Evolutionary conservation across 2,888 invertebrate species (phyloP), one percentile per base, ranked within the genome.

Genomic region (Argynnis bischoffii): DNA sequence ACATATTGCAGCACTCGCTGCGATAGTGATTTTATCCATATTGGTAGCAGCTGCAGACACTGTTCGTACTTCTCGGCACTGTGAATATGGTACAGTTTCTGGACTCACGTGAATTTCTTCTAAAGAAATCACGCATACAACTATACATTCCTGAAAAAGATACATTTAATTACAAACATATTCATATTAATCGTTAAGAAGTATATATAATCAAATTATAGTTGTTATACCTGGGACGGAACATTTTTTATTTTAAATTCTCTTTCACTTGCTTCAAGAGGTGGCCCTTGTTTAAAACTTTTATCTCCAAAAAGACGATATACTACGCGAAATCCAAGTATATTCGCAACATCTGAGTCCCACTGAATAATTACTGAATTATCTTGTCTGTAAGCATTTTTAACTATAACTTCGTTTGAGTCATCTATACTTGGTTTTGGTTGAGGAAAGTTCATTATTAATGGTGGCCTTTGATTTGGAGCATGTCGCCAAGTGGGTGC

Each of bases 21-120:
- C 98, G 80, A 98, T 98, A 64, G 98, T 98, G 81, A 98, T 97
- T 88, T 98, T 98, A 91, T 98, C 98, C 97, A 98, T 97, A 89
- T 97, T 97, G 66, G 97, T 96, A 64, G 97, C 95, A 57, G 96
- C 95, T 18, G 97, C 95, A 59, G 96, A 95, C 59, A 96, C 96
- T 3, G 97, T 98, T 72, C 98, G 95, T 67, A 98, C 96, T 90
- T 98, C 98, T 64, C 97, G 95, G 81, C 98, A 98, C 88, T 97
- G 98, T 71, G 94, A 94, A 89, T 96, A 96, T 60, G 97, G 97
- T 72, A 97, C 97, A 74, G 95, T 96, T 78, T 97, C 96, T 50
- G 97, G 97, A 66, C 96, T 96, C n/a, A 97, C 95, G 87, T 96
- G 96, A 69, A 96, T 95, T 85, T 98, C 98, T 89, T 98, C 98